A percentile compares a stretch with the other conserved stretches of the same genome.
Evolutionary conservation across 2,113 vertebrate species (phyloP).

Genomic region (Pampusana beccarii): DNA sequence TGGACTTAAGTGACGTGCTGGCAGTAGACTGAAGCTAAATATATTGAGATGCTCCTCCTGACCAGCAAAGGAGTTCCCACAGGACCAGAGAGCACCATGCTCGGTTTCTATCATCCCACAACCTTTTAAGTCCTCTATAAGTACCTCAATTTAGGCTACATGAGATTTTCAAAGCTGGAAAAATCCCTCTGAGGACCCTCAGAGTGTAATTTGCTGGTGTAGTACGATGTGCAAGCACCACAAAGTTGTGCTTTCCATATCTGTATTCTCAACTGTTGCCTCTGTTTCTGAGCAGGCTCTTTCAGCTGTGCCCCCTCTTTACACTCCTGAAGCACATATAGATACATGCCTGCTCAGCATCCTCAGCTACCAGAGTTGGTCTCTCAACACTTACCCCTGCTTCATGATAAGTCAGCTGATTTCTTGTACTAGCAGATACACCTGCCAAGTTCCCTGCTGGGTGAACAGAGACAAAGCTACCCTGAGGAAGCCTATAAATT

Average conservation of each 20-base stretch:
- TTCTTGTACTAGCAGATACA: background rate
- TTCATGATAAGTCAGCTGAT: background rate
- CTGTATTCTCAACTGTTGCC: background rate
- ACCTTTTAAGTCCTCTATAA: background rate
- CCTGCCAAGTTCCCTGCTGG: background rate
- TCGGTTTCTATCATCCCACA: background rate
- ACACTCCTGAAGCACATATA: background rate
- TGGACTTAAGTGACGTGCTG: background rate
- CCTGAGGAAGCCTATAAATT: background rate
- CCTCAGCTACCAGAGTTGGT: background rate
- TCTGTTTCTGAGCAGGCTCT: background rate
- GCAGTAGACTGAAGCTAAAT: background rate
- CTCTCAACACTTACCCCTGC: background rate
- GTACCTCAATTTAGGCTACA: background rate
- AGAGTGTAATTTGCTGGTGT: background rate
- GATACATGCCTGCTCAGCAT: background rate
- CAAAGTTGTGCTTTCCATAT: background rate
- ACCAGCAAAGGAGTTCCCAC: background rate
- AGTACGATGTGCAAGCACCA: background rate
- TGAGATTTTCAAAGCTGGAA: background rate
- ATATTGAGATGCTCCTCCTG: background rate
- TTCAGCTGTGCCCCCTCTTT: background rate
- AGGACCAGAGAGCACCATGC: background rate
- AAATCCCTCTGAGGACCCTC: background rate
- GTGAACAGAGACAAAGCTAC: background rate